Percentiles rank a stretch among this genome's conserved stretches.
Evolutionary conservation across 2,888 invertebrate genomes (phyloP).

Genomic region (Teleiodes luculella): DNA sequence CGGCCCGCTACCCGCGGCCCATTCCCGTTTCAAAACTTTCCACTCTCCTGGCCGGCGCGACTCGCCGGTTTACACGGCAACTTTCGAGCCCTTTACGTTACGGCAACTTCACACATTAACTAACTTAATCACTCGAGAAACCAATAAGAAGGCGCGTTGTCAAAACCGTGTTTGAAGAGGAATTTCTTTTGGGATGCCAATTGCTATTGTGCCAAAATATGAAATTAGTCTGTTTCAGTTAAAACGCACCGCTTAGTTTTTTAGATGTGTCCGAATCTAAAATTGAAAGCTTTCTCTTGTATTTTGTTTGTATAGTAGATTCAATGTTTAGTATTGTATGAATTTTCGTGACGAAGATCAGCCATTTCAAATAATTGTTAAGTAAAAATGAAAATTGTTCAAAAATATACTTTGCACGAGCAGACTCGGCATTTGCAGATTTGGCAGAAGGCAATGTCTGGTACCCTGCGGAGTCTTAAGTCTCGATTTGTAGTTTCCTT

Average conservation of each 20-base stretch:
- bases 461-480: not conserved
- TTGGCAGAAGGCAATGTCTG: not conserved
- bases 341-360: not conserved
- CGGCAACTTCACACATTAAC: too few relatives aligned
- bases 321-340: too few relatives aligned
- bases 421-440: not conserved
- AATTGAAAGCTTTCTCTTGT: too few relatives aligned
- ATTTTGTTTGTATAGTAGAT: too few relatives aligned
- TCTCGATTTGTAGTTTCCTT: not conserved
- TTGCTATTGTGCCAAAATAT: too few relatives aligned
- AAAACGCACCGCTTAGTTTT: too few relatives aligned
- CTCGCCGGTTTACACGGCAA: not conserved
- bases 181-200: too few relatives aligned
- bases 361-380: not conserved
- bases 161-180: too few relatives aligned
- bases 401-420: not conserved
- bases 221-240: too few relatives aligned
- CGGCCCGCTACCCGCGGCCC: constrained; percentile 29
- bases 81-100: not conserved
- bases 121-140: too few relatives aligned
- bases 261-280: too few relatives aligned
- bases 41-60: not conserved
- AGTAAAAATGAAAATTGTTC: not conserved
- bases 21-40: constrained; percentile 19
- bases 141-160: too few relatives aligned